Evolutionary conservation across 2,113 vertebrate genomes (phyloP).

Genomic region (Dendrocopos noguchii): DNA sequence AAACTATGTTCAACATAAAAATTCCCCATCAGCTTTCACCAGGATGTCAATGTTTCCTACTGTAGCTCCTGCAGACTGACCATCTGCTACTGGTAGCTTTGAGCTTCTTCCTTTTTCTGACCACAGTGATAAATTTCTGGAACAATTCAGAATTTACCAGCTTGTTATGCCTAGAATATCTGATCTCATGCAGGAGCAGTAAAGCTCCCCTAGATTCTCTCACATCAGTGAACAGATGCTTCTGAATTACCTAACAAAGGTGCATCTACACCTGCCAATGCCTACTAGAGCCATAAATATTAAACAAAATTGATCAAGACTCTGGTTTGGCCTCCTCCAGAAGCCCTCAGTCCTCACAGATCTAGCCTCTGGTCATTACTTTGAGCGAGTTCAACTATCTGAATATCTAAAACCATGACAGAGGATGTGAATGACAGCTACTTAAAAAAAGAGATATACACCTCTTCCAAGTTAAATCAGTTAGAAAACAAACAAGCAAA

Average conservation of each 20-base stretch:
- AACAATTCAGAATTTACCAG: background rate
- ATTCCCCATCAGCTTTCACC: background rate
- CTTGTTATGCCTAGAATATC: background rate
- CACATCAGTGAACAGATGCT: background rate
- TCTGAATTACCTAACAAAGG: rapidly evolving
- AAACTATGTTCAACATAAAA: background rate
- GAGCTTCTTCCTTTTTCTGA: background rate
- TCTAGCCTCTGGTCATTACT: background rate
- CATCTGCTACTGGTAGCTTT: background rate
- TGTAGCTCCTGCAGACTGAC: background rate
- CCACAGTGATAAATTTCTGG: background rate
- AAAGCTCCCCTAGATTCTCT: background rate
- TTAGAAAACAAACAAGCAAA: background rate
- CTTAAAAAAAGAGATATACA: background rate
- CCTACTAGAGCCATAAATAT: background rate
- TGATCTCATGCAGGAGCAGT: background rate
- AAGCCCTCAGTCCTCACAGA: background rate
- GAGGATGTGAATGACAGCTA: background rate
- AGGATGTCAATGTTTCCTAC: background rate
- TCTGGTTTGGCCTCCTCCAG: background rate
- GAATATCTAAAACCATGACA: background rate
- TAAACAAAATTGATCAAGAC: background rate
- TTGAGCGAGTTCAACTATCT: background rate
- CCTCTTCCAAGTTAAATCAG: background rate
- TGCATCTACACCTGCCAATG: background rate